Percentiles rank a stretch among this genome's conserved stretches.
Conservation (phyloP, 2,888 invertebrate species). For the Harpalus rufipes region DNA sequence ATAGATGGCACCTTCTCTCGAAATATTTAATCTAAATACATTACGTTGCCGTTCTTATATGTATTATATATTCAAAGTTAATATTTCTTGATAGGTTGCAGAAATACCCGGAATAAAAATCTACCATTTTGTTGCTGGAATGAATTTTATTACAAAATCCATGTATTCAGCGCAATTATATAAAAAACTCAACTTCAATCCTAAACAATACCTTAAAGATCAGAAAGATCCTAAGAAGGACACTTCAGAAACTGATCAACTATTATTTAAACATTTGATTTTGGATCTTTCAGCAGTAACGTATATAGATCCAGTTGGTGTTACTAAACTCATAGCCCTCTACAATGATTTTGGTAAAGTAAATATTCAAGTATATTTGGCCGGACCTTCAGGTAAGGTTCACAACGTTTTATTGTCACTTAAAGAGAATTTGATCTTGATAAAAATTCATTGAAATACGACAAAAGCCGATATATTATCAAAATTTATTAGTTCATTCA, state of each 20-base stretch:
- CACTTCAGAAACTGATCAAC: slow-evolving; percentile 76
- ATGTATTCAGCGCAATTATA: slow-evolving; percentile 81
- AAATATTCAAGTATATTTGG: slow-evolving; percentile 80
- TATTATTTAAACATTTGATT: slow-evolving; percentile 81
- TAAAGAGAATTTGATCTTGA: too few species aligned
- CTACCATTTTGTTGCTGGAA: slow-evolving; percentile 86
- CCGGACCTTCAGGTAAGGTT: slow-evolving; percentile 82
- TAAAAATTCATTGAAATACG: too few species aligned
- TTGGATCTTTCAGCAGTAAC: slow-evolving; percentile 85
- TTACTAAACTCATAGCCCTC: slow-evolving; percentile 80
- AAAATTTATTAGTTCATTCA: too few species aligned
- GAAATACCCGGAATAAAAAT: slow-evolving; percentile 86
- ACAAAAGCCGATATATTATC: too few species aligned
- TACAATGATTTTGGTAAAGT: slow-evolving; percentile 80
- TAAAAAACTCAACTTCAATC: slow-evolving; percentile 78
- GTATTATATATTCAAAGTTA: not conserved
- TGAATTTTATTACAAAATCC: slow-evolving; percentile 86
- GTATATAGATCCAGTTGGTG: slow-evolving; percentile 86
- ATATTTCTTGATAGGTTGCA: slow-evolving; percentile 79
- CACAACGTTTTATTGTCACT: too few species aligned
- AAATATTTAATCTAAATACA: too few species aligned
- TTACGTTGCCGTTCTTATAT: too few species aligned
- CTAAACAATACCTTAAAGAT: slow-evolving; percentile 75
- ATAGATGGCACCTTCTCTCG: too few species aligned
- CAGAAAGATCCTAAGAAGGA: slow-evolving; percentile 68